These are phyloP conservation scores for Drosophila lowei DNA, from an alignment of 1,140 invertebrate genomes.

Conservation along the genomic window DNA sequence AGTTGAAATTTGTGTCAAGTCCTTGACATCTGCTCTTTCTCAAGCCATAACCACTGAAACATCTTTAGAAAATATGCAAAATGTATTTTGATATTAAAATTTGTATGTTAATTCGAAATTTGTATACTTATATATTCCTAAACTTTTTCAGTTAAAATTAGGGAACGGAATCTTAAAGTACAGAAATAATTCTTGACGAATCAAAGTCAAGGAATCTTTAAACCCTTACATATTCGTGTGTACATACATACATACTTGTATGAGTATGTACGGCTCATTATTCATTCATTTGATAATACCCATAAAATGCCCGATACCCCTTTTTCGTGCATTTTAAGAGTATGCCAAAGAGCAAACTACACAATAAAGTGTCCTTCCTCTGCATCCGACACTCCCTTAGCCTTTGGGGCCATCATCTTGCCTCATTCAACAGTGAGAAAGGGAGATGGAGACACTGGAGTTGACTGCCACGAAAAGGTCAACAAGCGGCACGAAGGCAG, in stretches of 20 bases:
- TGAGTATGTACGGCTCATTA: background rate
- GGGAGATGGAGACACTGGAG: background rate
- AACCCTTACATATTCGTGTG: too few species aligned
- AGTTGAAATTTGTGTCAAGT: too few species aligned
- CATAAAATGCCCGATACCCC: conserved; percentile 2
- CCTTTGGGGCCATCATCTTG: conserved; percentile 42
- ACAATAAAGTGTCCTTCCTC: conserved; percentile 58
- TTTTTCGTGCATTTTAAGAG: conserved; percentile 3
- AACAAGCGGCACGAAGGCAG: conserved; percentile 37
- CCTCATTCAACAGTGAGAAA: background rate
- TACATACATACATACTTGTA: too few species aligned
- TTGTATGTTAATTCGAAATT: background rate
- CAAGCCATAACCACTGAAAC: too few species aligned
- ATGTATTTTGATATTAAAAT: background rate
- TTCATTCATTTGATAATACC: background rate
- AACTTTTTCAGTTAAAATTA: background rate
- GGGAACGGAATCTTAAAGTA: background rate
- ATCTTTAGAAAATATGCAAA: background rate
- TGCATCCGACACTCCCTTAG: conserved; percentile 4
- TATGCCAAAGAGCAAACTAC: conserved; percentile 52
- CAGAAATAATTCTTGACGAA: too few species aligned
- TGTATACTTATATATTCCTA: too few species aligned
- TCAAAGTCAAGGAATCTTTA: too few species aligned
- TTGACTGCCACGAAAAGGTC: conserved; percentile 59
- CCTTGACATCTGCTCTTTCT: too few species aligned